Conservation (phyloP, 2,888 invertebrate genomes). For the Reticulitermes lucifugus region DNA sequence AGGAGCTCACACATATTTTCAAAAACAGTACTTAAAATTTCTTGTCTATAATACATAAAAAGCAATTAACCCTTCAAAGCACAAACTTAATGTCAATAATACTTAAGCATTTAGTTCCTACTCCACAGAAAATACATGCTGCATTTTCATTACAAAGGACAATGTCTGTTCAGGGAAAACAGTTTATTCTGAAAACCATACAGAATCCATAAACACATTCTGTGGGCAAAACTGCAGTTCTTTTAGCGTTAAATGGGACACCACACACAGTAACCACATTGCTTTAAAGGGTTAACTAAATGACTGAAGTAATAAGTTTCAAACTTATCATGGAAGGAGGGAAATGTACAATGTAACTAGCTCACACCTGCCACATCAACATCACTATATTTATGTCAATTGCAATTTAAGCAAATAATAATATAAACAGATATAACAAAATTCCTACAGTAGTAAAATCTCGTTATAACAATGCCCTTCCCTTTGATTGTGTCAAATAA, state of each 20-base stretch:
- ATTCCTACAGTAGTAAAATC: conserved; percentile 13
- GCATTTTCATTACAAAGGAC: too few species aligned
- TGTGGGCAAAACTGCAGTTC: too few species aligned
- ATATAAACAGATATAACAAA: not conserved
- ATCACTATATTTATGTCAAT: not conserved
- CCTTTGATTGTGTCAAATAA: not conserved
- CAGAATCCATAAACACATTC: too few species aligned
- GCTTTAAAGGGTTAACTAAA: not conserved
- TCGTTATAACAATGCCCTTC: conserved; percentile 35
- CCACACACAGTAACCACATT: too few species aligned
- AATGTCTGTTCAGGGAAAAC: too few species aligned
- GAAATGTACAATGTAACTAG: not conserved
- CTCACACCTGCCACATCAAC: not conserved
- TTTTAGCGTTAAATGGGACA: too few species aligned
- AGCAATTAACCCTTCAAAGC: not conserved
- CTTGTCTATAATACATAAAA: too few species aligned
- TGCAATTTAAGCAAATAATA: not conserved
- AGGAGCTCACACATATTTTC: too few species aligned
- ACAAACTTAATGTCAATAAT: not conserved
- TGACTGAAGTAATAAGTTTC: not conserved
- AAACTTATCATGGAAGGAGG: not conserved
- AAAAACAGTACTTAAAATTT: too few species aligned
- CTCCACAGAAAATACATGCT: too few species aligned
- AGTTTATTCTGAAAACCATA: too few species aligned
- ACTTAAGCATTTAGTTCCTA: too few species aligned